Evolutionary conservation across 1,140 invertebrate species (phyloP).

Genomic region (Hetaerina americana): DNA sequence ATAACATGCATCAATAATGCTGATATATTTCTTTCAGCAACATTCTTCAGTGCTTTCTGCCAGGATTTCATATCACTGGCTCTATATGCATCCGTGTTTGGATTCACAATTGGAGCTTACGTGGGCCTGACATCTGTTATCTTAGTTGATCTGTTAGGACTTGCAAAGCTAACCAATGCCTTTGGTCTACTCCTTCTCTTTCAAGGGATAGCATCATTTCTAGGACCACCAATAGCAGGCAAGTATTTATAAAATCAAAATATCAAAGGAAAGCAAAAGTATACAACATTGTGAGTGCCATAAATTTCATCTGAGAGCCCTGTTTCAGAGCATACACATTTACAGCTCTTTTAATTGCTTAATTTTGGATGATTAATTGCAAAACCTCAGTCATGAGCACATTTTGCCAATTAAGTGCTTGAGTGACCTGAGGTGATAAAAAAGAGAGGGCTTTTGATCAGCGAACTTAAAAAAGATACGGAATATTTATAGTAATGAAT

Average conservation of each 20-base stretch:
- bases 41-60: slow-evolving; percentile 60
- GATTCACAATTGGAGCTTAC: slow-evolving; percentile 82
- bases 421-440: no score
- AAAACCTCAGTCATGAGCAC: no score
- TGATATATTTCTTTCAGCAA: slow-evolving; percentile 48
- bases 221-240: slow-evolving; percentile 83
- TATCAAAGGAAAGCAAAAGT: no score
- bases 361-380: no score
- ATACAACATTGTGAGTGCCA: no score
- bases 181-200: slow-evolving; percentile 85
- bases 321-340: no score
- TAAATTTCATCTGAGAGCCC: no score
- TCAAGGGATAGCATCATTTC: slow-evolving; percentile 79
- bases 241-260: slow-evolving; percentile 25
- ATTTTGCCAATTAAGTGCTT: no score
- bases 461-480: no score
- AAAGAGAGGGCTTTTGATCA: no score
- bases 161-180: slow-evolving; percentile 80
- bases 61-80: slow-evolving; percentile 50
- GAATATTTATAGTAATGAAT: no score
- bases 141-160: slow-evolving; percentile 69
- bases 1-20: slow-evolving; percentile 23
- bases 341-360: no score
- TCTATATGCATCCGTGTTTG: slow-evolving; percentile 69
- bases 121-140: slow-evolving; percentile 86